Evolutionary conservation across 2,888 invertebrate species (phyloP), one percentile per base, ranked within the genome.

Genomic region (Ennomos erosarius): DNA sequence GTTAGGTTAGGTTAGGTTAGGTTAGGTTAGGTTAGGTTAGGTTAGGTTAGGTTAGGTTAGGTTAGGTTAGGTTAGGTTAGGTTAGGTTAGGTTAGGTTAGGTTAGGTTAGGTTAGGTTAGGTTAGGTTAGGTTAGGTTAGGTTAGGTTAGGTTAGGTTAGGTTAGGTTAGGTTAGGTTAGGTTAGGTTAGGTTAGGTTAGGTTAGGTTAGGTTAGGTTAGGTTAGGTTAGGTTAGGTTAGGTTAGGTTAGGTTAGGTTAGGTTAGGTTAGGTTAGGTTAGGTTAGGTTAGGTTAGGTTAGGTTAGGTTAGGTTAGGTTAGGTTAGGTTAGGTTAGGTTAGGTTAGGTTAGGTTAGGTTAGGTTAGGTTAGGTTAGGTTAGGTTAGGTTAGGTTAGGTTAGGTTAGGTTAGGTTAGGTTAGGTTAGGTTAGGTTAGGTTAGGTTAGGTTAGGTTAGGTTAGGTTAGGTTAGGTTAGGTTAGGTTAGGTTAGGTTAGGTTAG

Each of bases 1-100:
- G 38, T 39, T 39, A 39, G 38, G 38, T 39, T 39, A 39, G 38
- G 38, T 39, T 39, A 39, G 38, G 38, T 39, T 39, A 39, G 38
- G 38, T 39, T 39, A 39, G 38, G 38, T 39, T 39, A 39, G 38
- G 38, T 39, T 39, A 39, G 38, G 38, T 39, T 39, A 39, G 38
- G 38, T 39, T 39, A 39, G 38, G 38, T 39, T 39, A 39, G 38
- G 38, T 39, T 39, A 39, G 38, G 38, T 39, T 39, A 39, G 38
- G 38, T 39, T 39, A 39, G 38, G 38, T 39, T 39, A 39, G 38
- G 38, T 39, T 39, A 39, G 38, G 38, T 39, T 39, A 39, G 38
- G 38, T 39, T 39, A 39, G 38, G 38, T 39, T 39, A 39, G 38
- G 38, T 39, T 39, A 39, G 38, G 38, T 39, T 39, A 39, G 38